phyloP scores from a whole-genome alignment of 2,888 invertebrate genomes.

The Tigriopus californicus region DNA sequence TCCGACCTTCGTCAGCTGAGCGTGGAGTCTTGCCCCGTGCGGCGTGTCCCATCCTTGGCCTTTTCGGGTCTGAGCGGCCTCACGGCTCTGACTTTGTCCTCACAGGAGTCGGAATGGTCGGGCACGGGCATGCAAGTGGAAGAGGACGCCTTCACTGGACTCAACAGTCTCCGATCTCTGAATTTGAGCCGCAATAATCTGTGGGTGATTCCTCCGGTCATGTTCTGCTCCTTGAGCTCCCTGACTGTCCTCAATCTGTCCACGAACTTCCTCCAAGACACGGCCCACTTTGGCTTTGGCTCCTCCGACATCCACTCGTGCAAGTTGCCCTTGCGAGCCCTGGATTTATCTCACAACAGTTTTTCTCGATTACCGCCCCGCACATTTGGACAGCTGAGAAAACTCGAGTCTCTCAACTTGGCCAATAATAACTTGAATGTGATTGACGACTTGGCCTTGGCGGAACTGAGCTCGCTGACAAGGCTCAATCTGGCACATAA shows the following conservation, averaged over 20 bases:
- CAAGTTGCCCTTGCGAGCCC: conserved; percentile 12
- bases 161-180: conserved; percentile 17
- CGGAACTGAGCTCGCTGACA: conserved; percentile 54
- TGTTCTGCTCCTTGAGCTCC: conserved; percentile 20
- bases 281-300: conserved; percentile 21
- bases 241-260: conserved; percentile 23
- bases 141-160: conserved; percentile 18
- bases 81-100: conserved; percentile 22
- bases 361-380: conserved; percentile 41
- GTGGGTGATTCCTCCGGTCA: conserved; percentile 20
- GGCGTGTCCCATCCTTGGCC: conserved; percentile 18
- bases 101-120: conserved; percentile 19
- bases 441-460: conserved; percentile 55
- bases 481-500: conserved; percentile 72
- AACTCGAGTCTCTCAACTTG: conserved; percentile 56
- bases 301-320: conserved; percentile 5
- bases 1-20: background rate
- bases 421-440: conserved; percentile 65
- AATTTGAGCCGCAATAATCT: conserved; percentile 20
- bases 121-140: conserved; percentile 19
- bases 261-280: conserved; percentile 23
- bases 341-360: conserved; percentile 20
- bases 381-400: conserved; percentile 38
- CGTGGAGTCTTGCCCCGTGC: background rate
- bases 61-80: conserved; percentile 23